These are phyloP conservation scores for Tenodera sinensis DNA, from an alignment of 2,888 invertebrate genomes.

Conservation along the genomic window DNA sequence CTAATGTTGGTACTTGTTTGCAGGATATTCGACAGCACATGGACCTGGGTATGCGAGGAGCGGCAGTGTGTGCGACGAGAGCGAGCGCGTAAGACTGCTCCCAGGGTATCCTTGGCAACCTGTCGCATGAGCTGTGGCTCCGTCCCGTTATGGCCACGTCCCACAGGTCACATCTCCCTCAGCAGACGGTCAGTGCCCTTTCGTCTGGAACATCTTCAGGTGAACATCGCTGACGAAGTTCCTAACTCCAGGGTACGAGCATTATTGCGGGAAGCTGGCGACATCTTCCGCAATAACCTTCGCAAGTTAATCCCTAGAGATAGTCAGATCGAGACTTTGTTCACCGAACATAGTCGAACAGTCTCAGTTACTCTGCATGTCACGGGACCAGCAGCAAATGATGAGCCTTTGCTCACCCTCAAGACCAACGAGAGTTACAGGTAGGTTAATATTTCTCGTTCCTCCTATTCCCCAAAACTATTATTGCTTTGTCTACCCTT, in stretches of 20 bases:
- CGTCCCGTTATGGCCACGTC: conserved; percentile 75
- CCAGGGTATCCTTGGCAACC: conserved; percentile 54
- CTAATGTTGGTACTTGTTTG: not conserved
- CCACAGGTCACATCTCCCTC: conserved; percentile 49
- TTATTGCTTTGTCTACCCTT: no score
- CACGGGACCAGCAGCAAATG: not conserved
- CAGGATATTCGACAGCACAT: conserved; percentile 51
- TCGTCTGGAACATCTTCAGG: conserved; percentile 28
- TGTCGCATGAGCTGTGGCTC: conserved; percentile 77
- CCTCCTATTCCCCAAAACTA: no score
- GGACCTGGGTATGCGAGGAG: conserved; percentile 73
- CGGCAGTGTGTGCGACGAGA: conserved; percentile 63
- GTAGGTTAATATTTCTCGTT: not conserved
- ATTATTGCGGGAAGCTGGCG: conserved; percentile 52
- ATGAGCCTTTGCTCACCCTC: conserved; percentile 3
- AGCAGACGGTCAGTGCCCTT: conserved; percentile 33
- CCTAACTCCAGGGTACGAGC: conserved; percentile 24
- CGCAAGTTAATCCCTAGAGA: conserved; percentile 32
- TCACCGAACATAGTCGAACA: not conserved
- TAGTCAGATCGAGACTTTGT: not conserved
- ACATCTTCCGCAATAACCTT: conserved; percentile 47
- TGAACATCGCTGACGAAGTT: not conserved
- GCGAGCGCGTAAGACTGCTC: conserved; percentile 42
- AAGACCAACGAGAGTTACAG: conserved; percentile 26
- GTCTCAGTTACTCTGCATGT: not conserved